phyloP scores from a whole-genome alignment of 2,797 vertebrate species.

The Chrysocyon brachyurus region DNA sequence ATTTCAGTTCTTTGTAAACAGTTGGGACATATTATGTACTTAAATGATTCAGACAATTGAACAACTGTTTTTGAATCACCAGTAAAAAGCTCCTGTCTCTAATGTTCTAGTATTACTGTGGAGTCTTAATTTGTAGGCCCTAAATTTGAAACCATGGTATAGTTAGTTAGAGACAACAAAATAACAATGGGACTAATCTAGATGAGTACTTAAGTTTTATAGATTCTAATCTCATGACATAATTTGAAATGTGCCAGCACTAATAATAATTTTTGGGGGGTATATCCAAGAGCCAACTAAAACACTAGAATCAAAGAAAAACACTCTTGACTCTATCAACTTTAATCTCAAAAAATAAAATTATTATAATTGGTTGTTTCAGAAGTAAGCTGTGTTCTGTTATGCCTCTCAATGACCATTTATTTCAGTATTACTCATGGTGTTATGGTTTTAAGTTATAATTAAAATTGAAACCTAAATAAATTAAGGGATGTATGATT shows the following conservation, averaged over 20 bases:
- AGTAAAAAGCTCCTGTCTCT: conserved; percentile 74
- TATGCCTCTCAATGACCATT: background rate
- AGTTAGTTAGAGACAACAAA: conserved; percentile 45
- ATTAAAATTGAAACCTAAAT: conserved; percentile 48
- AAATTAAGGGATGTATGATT: conserved; percentile 58
- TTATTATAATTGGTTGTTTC: background rate
- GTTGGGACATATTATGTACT: conserved; percentile 63
- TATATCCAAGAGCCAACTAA: conserved; percentile 66
- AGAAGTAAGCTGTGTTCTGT: conserved; percentile 59
- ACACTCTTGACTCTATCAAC: conserved; percentile 43
- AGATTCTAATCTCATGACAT: conserved; percentile 73
- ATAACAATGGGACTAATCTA: conserved; percentile 63
- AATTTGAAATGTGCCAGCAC: conserved; percentile 72
- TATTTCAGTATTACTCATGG: conserved; percentile 62
- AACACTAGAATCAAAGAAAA: conserved; percentile 74
- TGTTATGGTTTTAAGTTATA: conserved; percentile 57
- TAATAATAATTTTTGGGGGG: conserved; percentile 31
- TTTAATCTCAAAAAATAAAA: conserved; percentile 78
- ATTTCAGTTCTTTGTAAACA: conserved; percentile 68
- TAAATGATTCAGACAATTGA: conserved; percentile 79
- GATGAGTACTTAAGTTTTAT: conserved; percentile 54
- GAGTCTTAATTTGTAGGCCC: conserved; percentile 80
- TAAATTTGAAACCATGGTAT: conserved; percentile 71
- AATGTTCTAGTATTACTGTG: conserved; percentile 68
- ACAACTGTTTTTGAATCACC: conserved; percentile 78